These are phyloP conservation scores for Geotrypetes seraphini DNA, from an alignment of 2,797 vertebrate species.

Conservation along the genomic window DNA sequence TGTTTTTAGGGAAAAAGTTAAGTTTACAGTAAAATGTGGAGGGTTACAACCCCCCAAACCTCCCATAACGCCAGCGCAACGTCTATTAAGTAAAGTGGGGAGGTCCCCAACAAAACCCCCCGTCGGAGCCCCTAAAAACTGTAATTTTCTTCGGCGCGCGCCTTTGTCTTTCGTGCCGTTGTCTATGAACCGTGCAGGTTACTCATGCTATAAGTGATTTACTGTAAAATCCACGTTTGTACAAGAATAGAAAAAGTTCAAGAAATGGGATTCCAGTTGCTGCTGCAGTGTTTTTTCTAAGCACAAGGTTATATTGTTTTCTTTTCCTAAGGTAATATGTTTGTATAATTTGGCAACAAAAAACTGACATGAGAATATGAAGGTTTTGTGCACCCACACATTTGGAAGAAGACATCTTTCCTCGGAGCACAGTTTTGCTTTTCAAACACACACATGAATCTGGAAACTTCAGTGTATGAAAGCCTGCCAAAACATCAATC, in stretches of 20 bases:
- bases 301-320: slow-evolving; percentile 48
- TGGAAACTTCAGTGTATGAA: slow-evolving; percentile 59
- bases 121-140: no score
- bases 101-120: no score
- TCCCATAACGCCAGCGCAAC: no score
- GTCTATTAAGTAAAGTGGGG: no score
- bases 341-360: slow-evolving; percentile 66
- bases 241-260: slow-evolving; percentile 39
- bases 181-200: no score
- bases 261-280: slow-evolving; percentile 52
- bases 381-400: slow-evolving; percentile 65
- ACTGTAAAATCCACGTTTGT: slow-evolving; percentile 33
- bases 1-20: no score
- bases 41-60: no score
- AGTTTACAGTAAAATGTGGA: no score
- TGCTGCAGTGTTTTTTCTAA: slow-evolving; percentile 50
- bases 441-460: slow-evolving; percentile 63
- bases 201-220: slow-evolving; percentile 14
- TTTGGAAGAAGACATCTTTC: slow-evolving; percentile 70
- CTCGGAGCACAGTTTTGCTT: slow-evolving; percentile 60
- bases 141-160: no score
- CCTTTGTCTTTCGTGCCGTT: no score
- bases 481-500: slow-evolving; percentile 60
- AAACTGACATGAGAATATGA: slow-evolving; percentile 61
- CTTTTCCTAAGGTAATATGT: slow-evolving; percentile 61